Percentiles rank a stretch among this genome's conserved stretches.
Evolutionary conservation across 2,888 invertebrate species (phyloP).

Genomic region (Pachycephus smyrnensis): DNA sequence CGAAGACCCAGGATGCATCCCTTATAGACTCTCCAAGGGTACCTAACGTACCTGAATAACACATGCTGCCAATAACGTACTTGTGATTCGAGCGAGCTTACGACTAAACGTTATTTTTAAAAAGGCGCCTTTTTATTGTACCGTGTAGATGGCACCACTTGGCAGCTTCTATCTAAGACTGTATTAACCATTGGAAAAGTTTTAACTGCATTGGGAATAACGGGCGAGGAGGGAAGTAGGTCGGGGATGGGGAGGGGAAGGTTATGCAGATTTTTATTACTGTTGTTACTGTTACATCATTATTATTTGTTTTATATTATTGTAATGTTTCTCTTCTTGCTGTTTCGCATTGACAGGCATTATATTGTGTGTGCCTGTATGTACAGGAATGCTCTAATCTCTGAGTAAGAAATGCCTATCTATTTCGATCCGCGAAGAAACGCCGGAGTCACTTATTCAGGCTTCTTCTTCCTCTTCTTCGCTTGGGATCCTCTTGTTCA

Average conservation of each 20-base stretch:
- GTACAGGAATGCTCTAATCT: not conserved
- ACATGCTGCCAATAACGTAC: not conserved
- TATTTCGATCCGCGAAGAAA: not conserved
- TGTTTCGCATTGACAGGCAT: too few species aligned
- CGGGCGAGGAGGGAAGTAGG: too few species aligned
- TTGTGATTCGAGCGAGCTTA: not conserved
- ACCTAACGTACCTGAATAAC: not conserved
- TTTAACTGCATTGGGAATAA: not conserved
- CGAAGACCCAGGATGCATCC: not conserved
- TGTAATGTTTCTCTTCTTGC: too few species aligned
- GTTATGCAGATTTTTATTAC: not conserved
- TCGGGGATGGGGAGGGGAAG: too few species aligned
- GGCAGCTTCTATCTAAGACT: not conserved
- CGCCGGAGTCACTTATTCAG: not conserved
- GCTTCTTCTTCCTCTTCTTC: conserved; percentile 30
- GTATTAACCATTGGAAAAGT: not conserved
- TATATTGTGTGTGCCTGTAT: not conserved
- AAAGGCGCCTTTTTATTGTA: not conserved
- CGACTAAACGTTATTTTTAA: not conserved
- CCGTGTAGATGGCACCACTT: not conserved
- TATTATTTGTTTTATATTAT: not conserved
- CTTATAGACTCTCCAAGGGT: not conserved
- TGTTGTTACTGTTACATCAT: not conserved
- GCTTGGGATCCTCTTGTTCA: conserved; percentile 18
- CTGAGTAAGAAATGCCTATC: not conserved